Conservation (phyloP, 2,888 invertebrate species). For the Scaptomyza cyrtandrae region DNA sequence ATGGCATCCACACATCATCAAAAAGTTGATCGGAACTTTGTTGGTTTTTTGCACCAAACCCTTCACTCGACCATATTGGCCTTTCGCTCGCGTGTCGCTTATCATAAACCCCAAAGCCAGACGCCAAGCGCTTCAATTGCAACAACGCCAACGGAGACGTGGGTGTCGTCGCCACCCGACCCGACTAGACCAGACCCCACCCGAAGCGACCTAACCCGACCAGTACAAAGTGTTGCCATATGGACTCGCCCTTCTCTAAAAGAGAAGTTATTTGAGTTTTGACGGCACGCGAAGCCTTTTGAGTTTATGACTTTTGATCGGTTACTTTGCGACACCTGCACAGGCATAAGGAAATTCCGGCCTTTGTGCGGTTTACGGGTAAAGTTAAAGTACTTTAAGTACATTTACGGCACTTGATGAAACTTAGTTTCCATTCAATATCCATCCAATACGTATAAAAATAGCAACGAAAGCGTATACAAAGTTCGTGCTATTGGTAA, state of each 20-base stretch:
- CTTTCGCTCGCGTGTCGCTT: constrained; percentile 75
- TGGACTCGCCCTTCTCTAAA: constrained; percentile 34
- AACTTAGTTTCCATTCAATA: constrained; percentile 12
- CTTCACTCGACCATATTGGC: constrained; percentile 39
- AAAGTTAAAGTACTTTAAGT: constrained; percentile 77
- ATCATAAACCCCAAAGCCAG: constrained; percentile 71
- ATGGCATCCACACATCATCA: constrained; percentile 58
- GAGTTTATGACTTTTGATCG: constrained; percentile 71
- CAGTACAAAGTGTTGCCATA: constrained; percentile 68
- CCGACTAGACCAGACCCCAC: not conserved
- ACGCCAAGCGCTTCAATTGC: constrained; percentile 72
- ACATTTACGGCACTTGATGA: constrained; percentile 59
- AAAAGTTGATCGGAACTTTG: constrained; percentile 56
- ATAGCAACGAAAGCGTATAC: constrained; percentile 64
- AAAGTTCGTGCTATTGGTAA: constrained; percentile 50
- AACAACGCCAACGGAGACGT: constrained; percentile 69
- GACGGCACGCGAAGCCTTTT: constrained; percentile 64
- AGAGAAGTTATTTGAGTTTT: constrained; percentile 27
- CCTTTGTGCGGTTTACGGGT: constrained; percentile 59
- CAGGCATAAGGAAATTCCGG: constrained; percentile 22
- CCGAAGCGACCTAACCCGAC: not conserved
- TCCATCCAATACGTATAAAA: constrained; percentile 1
- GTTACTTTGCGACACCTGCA: constrained; percentile 64
- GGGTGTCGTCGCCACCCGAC: constrained; percentile 75
- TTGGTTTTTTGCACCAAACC: constrained; percentile 63